These are phyloP conservation scores for Crossocerus cetratus DNA, from an alignment of 2,888 invertebrate species.

Conservation along the genomic window DNA sequence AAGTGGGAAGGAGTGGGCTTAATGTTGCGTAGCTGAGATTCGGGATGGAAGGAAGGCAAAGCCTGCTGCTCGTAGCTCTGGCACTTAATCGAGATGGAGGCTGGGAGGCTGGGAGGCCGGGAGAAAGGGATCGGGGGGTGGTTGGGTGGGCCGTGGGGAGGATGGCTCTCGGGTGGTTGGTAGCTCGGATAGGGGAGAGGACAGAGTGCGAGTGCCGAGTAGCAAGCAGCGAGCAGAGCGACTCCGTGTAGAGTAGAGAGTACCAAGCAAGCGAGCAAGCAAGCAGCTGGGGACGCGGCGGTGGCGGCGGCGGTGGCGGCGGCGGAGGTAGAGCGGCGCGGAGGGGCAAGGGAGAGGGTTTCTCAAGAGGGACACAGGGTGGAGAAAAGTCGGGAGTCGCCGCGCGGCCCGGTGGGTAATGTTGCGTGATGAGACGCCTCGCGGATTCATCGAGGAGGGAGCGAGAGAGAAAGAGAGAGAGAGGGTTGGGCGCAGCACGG, in stretches of 20 bases:
- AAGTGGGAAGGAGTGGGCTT: constrained; percentile 69
- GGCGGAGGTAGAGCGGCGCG: neutral
- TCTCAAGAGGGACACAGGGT: constrained; percentile 1
- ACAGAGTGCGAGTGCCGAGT: neutral
- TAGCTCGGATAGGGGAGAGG: constrained; percentile 25
- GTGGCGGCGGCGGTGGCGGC: neutral
- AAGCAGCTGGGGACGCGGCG: neutral
- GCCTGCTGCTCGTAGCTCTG: constrained; percentile 38
- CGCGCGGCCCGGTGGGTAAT: constrained; percentile 69
- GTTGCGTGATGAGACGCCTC: constrained; percentile 77
- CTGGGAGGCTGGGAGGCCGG: constrained; percentile 21
- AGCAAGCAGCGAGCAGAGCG: too few species aligned
- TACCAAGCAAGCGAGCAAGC: neutral
- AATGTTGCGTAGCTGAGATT: constrained; percentile 71
- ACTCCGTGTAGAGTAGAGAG: too few species aligned
- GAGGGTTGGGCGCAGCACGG: constrained; percentile 31
- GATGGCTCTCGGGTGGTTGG: neutral
- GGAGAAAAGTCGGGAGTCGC: constrained; percentile 45
- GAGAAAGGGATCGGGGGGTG: too few species aligned
- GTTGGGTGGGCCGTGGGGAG: constrained; percentile 19
- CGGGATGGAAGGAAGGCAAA: constrained; percentile 62
- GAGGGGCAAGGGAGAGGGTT: too few species aligned
- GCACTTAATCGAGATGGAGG: constrained; percentile 35
- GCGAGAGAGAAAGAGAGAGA: constrained; percentile 25
- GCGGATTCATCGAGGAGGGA: constrained; percentile 70